A percentile compares a stretch with the other conserved stretches of the same genome.
Conservation (phyloP, 2,113 vertebrate species). For the Chionomys nivalis region DNA sequence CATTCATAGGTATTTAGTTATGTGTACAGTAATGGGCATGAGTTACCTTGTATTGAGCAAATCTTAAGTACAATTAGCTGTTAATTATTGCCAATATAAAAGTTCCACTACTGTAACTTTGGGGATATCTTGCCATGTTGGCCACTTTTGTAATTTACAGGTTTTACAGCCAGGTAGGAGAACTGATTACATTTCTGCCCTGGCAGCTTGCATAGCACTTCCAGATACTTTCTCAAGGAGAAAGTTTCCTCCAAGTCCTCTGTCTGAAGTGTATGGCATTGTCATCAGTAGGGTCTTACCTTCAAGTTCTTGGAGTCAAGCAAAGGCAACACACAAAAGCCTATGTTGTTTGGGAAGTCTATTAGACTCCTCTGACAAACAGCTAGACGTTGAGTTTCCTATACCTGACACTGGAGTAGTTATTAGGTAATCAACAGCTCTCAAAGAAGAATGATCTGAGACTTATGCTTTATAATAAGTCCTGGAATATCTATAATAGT, state of each 20-base stretch:
- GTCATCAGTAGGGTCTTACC: not conserved
- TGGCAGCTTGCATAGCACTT: not conserved
- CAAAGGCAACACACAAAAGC: not conserved
- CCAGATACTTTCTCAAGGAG: not conserved
- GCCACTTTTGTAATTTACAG: not conserved
- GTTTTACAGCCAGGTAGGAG: no score
- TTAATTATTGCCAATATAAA: not conserved
- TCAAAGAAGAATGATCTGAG: constrained; percentile 32
- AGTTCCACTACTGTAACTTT: not conserved
- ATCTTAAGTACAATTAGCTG: not conserved
- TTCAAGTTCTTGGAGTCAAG: not conserved
- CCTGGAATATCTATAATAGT: constrained; percentile 37
- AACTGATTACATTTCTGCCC: not conserved
- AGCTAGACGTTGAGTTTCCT: not conserved
- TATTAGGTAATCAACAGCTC: not conserved
- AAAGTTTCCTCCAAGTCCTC: not conserved
- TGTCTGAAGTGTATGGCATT: not conserved
- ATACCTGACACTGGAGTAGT: not conserved
- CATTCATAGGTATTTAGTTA: not conserved
- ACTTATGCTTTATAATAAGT: constrained; percentile 25
- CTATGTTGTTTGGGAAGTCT: not conserved
- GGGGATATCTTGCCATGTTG: not conserved
- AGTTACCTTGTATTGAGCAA: not conserved
- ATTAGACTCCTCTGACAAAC: not conserved
- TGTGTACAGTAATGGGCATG: no score